A percentile compares a stretch with the other conserved stretches of the same genome.
phyloP scores from a whole-genome alignment of 2,113 vertebrate genomes.

The Lanius ludovicianus region DNA sequence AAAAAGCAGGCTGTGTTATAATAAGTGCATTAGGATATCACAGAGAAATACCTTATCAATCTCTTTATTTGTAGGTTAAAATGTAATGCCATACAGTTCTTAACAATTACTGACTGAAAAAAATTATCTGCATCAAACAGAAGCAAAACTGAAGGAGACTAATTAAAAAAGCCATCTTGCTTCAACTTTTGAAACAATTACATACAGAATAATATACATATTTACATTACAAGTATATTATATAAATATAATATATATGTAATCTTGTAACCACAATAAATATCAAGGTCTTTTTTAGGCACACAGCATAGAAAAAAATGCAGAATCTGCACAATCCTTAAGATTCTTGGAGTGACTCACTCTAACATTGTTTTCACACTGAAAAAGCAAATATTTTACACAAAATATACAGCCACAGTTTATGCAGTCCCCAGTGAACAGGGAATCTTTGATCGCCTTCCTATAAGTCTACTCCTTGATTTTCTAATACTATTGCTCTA shows the following conservation, averaged over 20 bases:
- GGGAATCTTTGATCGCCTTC: background rate
- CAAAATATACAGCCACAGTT: slow-evolving; percentile 68
- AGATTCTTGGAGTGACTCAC: slow-evolving; percentile 72
- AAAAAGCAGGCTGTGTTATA: background rate
- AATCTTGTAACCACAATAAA: slow-evolving; percentile 88
- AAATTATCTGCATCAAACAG: slow-evolving; percentile 72
- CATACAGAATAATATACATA: slow-evolving; percentile 81
- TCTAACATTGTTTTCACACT: slow-evolving; percentile 72
- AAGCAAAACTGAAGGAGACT: slow-evolving; percentile 71
- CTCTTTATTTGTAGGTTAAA: slow-evolving; percentile 78
- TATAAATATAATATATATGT: slow-evolving; percentile 90
- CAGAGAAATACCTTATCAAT: slow-evolving; percentile 17
- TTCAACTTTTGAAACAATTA: slow-evolving; percentile 71
- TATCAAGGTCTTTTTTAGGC: slow-evolving; percentile 86
- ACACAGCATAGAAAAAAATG: slow-evolving; percentile 82
- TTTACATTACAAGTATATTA: slow-evolving; percentile 90
- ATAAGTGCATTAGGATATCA: background rate
- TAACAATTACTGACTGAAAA: slow-evolving; percentile 70
- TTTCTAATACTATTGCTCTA: slow-evolving; percentile 73
- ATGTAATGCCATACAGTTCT: slow-evolving; percentile 74
- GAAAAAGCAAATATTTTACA: slow-evolving; percentile 76
- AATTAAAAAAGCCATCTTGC: slow-evolving; percentile 73
- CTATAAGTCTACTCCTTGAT: slow-evolving; percentile 62
- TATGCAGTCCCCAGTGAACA: slow-evolving; percentile 50
- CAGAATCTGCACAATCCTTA: slow-evolving; percentile 76